These are phyloP conservation scores for Campaea margaritaria DNA, from an alignment of 2,888 invertebrate genomes.

Conservation along the genomic window DNA sequence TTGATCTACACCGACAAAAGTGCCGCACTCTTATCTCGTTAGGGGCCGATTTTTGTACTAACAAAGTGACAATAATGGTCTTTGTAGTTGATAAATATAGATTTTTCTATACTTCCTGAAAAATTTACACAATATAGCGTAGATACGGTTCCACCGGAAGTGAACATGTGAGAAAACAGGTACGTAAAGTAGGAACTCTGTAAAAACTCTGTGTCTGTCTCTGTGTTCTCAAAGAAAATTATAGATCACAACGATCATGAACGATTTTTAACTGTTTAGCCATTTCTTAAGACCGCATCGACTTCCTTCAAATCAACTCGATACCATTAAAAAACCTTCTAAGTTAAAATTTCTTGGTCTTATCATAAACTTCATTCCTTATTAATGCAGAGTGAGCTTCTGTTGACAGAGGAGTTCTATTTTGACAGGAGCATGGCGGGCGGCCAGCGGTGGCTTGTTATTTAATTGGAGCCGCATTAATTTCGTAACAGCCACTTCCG, in stretches of 20 bases:
- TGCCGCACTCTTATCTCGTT: constrained; percentile 77
- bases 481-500: constrained; percentile 80
- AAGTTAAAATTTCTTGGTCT: too few species aligned
- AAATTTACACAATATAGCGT: constrained; percentile 16
- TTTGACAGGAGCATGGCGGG: constrained; percentile 69
- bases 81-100: constrained; percentile 77
- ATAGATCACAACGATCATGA: too few species aligned
- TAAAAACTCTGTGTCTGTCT: too few species aligned
- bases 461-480: constrained; percentile 80
- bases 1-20: constrained; percentile 78
- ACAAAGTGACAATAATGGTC: constrained; percentile 79
- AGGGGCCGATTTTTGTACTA: constrained; percentile 76
- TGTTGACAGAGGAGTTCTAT: constrained; percentile 67
- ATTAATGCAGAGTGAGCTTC: constrained; percentile 44
- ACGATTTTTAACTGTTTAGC: too few species aligned
- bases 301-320: too few species aligned
- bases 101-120: constrained; percentile 63
- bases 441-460: constrained; percentile 70
- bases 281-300: too few species aligned
- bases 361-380: constrained; percentile 36
- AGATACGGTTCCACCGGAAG: constrained; percentile 15
- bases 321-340: too few species aligned
- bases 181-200: too few species aligned
- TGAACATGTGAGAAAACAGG: constrained; percentile 16
- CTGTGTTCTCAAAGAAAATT: too few species aligned